Evolutionary conservation across 2,113 vertebrate species (phyloP).

Genomic region (Geothlypis trichas): DNA sequence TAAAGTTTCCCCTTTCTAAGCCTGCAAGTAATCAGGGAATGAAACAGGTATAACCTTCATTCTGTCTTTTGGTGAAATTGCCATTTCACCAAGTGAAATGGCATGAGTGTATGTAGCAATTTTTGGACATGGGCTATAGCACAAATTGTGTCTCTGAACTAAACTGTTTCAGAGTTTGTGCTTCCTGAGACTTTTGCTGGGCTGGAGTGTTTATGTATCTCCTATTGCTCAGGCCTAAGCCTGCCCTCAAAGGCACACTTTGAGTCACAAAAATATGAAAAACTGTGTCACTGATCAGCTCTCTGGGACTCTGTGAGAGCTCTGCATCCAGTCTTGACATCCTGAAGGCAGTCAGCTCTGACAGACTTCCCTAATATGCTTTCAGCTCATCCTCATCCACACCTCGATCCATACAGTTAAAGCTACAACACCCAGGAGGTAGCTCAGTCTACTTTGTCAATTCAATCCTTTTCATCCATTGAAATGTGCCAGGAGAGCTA

Average conservation of each 20-base stretch:
- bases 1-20: neutral
- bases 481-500: neutral
- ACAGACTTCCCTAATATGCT: neutral
- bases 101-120: neutral
- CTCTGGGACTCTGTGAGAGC: neutral
- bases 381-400: neutral
- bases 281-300: neutral
- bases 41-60: neutral
- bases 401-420: rapidly evolving
- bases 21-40: neutral
- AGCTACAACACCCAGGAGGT: neutral
- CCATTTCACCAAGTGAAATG: neutral
- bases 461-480: neutral
- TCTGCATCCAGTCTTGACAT: neutral
- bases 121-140: neutral
- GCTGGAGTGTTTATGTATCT: neutral
- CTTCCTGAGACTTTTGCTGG: neutral
- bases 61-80: neutral
- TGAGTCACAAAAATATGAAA: neutral
- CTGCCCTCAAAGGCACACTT: neutral
- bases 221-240: neutral
- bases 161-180: neutral
- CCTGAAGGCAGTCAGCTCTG: neutral
- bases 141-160: neutral
- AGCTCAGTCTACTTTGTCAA: neutral